phyloP scores from a whole-genome alignment of 2,888 invertebrate species.

The Hymenopus coronatus region DNA sequence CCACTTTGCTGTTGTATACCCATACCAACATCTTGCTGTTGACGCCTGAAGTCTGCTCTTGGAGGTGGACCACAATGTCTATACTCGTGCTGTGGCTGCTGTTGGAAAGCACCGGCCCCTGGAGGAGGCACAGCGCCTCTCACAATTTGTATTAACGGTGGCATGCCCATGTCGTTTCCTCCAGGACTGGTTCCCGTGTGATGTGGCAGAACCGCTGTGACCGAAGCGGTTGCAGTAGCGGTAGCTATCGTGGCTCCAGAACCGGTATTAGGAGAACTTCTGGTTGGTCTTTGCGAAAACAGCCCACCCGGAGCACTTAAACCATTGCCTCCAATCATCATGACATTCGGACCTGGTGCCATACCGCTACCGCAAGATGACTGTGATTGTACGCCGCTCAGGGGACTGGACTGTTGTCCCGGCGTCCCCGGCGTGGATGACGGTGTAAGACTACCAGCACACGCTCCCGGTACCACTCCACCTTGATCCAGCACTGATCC shows the following conservation, averaged over 20 bases:
- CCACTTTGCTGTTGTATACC: not conserved
- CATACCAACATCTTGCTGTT: not conserved
- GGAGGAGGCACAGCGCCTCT: constrained; percentile 5
- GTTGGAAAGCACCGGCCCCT: not conserved
- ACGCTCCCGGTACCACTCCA: constrained; percentile 16
- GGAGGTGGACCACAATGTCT: constrained; percentile 6
- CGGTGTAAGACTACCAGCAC: constrained; percentile 45
- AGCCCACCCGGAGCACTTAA: constrained; percentile 35
- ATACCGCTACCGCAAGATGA: constrained; percentile 55
- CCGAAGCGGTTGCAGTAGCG: constrained; percentile 51
- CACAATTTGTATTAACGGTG: constrained; percentile 21
- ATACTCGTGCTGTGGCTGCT: constrained; percentile 21
- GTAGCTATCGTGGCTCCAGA: constrained; percentile 52
- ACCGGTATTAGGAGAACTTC: constrained; percentile 62
- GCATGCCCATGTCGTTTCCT: constrained; percentile 5
- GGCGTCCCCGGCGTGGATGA: constrained; percentile 34
- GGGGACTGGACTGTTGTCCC: constrained; percentile 44
- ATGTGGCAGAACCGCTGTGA: constrained; percentile 22
- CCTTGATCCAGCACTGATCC: not conserved
- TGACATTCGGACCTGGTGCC: constrained; percentile 44
- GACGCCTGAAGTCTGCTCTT: constrained; percentile 26
- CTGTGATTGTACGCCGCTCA: constrained; percentile 42
- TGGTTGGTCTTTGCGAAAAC: constrained; percentile 45
- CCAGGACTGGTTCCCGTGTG: not conserved
- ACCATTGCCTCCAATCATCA: not conserved